phyloP scores from a whole-genome alignment of 2,113 vertebrate genomes.

The Cryptotis parvus region DNA sequence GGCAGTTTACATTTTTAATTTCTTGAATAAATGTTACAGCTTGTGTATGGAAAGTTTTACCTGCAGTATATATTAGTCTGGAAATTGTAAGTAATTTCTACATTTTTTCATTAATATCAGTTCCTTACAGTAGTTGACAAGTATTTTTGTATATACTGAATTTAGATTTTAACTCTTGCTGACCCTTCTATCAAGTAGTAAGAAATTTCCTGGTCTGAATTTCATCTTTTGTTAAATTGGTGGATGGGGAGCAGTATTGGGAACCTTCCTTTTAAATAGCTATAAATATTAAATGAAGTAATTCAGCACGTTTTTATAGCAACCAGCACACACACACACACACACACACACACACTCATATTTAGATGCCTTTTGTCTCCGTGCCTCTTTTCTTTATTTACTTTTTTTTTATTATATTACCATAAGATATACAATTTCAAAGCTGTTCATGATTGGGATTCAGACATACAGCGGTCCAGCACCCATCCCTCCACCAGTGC shows the following conservation, averaged over 20 bases:
- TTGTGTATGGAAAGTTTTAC: background rate
- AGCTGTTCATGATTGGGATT: no score
- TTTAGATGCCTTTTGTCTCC: background rate
- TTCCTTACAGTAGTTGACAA: background rate
- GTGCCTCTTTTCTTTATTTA: no score
- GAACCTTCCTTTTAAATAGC: background rate
- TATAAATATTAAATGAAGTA: background rate
- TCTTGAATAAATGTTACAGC: background rate
- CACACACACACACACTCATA: no score
- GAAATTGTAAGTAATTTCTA: background rate
- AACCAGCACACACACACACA: no score
- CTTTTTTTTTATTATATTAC: no score
- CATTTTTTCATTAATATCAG: background rate
- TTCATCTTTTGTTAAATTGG: background rate
- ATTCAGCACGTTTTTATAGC: background rate
- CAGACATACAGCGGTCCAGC: no score
- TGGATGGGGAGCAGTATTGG: fast-evolving
- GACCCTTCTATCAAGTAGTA: background rate
- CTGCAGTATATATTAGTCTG: background rate
- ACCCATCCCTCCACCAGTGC: no score
- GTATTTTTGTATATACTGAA: background rate
- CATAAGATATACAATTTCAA: no score
- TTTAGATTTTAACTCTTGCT: background rate
- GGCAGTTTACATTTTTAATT: background rate
- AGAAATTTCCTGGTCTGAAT: background rate